A percentile compares a stretch with the other conserved stretches of the same genome.
phyloP scores from a whole-genome alignment of 1,140 invertebrate species.

The Tetranychus cinnabarinus region DNA sequence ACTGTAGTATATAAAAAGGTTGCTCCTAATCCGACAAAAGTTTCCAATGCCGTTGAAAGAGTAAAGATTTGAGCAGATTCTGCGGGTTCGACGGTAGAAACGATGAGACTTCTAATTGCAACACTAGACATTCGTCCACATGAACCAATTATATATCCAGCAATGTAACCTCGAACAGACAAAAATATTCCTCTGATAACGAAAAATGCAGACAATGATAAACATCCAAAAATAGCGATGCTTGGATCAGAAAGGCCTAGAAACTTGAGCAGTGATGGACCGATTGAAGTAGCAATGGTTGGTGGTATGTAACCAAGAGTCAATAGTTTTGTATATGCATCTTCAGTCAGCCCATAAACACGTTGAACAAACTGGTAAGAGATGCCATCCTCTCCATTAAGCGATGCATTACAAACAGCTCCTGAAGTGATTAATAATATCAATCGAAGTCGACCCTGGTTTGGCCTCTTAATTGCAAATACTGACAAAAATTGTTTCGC shows the following conservation, averaged over 20 bases:
- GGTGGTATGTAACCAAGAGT: not conserved
- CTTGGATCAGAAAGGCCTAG: not conserved
- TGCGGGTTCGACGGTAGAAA: not conserved
- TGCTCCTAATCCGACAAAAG: too few species aligned
- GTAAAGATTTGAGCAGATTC: not conserved
- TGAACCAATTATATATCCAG: not conserved
- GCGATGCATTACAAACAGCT: not conserved
- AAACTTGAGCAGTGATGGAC: not conserved
- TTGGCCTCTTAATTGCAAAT: not conserved
- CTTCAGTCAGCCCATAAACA: not conserved
- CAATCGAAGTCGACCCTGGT: not conserved
- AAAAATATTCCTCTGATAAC: not conserved
- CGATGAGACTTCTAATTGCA: not conserved
- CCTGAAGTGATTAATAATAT: not conserved
- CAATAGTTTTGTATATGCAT: not conserved
- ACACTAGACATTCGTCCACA: not conserved
- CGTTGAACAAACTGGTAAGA: not conserved
- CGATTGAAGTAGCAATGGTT: not conserved
- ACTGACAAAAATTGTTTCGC: too few species aligned
- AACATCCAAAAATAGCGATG: not conserved
- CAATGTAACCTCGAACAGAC: not conserved
- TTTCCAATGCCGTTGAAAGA: not conserved
- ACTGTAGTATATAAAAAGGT: too few species aligned
- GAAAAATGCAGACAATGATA: not conserved
- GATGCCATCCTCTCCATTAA: not conserved